These are phyloP conservation scores for Palloptera scutellata DNA, from an alignment of 2,888 invertebrate genomes.

Conservation along the genomic window DNA sequence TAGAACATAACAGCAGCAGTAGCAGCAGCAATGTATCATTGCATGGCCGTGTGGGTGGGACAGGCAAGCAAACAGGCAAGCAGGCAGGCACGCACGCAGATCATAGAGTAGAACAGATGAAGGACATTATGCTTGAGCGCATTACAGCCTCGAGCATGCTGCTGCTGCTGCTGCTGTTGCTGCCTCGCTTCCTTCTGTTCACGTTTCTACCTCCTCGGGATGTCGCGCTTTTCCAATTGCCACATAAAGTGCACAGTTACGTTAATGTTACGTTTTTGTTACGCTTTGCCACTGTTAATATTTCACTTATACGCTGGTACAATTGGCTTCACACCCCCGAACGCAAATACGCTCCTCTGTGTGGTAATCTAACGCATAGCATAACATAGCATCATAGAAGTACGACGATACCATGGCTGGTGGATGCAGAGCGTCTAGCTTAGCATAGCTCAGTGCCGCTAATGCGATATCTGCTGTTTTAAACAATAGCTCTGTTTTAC, in stretches of 20 bases:
- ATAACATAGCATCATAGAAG: slow-evolving; percentile 10
- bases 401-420: slow-evolving; percentile 34
- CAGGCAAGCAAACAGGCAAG: background rate
- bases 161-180: background rate
- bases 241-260: slow-evolving; percentile 44
- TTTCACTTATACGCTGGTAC: background rate
- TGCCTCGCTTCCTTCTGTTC: background rate
- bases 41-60: background rate
- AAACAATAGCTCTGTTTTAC: slow-evolving; percentile 40
- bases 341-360: background rate
- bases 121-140: background rate
- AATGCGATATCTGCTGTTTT: slow-evolving; percentile 45
- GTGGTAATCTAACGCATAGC: slow-evolving; percentile 17
- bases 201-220: too few relatives aligned
- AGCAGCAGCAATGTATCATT: background rate
- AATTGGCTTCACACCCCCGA: background rate
- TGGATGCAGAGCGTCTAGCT: slow-evolving; percentile 42
- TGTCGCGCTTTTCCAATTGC: background rate
- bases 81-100: background rate
- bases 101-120: background rate
- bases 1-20: background rate
- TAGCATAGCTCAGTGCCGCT: slow-evolving; percentile 43
- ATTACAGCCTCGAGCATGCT: too few relatives aligned
- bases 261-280: slow-evolving; percentile 47
- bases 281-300: background rate